Evolutionary conservation across 92 coral and sea anemone genomes (phyloP).

Genomic region (Blastomussa wellsi): DNA sequence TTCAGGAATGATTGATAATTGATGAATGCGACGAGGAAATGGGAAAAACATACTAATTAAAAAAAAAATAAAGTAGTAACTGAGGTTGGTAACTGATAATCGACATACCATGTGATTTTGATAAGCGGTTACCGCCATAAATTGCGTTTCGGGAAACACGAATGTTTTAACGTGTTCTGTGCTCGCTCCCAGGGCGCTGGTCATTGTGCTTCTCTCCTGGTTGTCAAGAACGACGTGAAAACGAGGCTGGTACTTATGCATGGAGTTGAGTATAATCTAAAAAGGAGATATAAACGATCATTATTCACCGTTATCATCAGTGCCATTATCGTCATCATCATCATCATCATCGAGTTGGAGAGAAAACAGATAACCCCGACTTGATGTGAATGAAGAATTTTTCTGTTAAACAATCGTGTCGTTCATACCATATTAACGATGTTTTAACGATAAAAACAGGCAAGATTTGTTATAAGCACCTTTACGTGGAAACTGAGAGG

Average conservation of each 20-base stretch:
- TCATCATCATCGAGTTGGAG: neutral
- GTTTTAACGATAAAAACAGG: conserved; percentile 2
- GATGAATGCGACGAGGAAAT: neutral
- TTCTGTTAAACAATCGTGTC: neutral
- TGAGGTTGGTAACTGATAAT: neutral
- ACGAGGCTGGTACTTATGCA: conserved; percentile 99
- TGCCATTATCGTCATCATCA: neutral
- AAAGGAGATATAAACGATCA: neutral
- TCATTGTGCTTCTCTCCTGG: conserved; percentile 64
- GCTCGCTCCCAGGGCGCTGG: conserved; percentile 68
- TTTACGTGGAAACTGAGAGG: neutral
- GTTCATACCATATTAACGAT: conserved; percentile 1
- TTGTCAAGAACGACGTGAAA: conserved; percentile 92
- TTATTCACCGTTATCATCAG: neutral
- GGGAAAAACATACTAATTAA: neutral
- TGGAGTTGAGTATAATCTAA: conserved; percentile 96
- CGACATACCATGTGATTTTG: conserved; percentile 95
- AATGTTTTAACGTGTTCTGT: conserved; percentile 87
- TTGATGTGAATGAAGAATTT: neutral
- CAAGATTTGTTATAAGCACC: neutral
- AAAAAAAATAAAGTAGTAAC: no score
- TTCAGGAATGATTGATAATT: conserved; percentile 9
- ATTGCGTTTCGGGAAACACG: conserved; percentile 93
- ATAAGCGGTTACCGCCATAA: conserved; percentile 99
- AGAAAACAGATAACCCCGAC: neutral